Evolutionary conservation across 2,113 vertebrate species (phyloP), one percentile per base, ranked within the genome.

Genomic region (Pyxicephalus adspersus): DNA sequence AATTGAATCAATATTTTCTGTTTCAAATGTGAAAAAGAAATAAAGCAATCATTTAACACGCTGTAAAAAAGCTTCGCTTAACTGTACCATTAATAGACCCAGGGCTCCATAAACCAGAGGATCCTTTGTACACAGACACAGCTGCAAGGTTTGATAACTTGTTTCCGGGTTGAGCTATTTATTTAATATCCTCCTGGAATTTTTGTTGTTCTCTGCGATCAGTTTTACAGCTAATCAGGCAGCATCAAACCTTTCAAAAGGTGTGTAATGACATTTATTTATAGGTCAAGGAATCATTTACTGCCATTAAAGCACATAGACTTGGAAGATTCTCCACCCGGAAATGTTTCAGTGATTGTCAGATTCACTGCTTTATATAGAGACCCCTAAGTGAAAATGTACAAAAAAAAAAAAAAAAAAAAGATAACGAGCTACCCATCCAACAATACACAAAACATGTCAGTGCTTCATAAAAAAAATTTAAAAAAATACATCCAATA

Each of bases 31-130:
- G 11, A 28, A 65, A 70, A 58, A 60, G 68, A 74, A 81, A 81
- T 81, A 73, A 71, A 81, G 61, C 68, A 45, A 81, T 81, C 79
- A 81, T 81, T 81, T 73, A 81, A 72, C 79, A 81, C 79, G 4
- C 79, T 26, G 28, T 81, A 81, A 81, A 81, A 72, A 64, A 19
- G 9, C 34, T 74, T 81, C 55, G n/a, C 68, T 81, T 54, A 31
- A 73, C 79, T 74, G 65, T 74, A 34, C 64, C 79, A 74, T 74
- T 64, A 55, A 64, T 74, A 50, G 58, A 20, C 16, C 70, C 58
- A 1, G 51, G 29, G 26, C 50, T 52, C 45, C 50, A 31, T 74
- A 74, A 64, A 81, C 29, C 8, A 22, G 18, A 22, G 6, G 45
- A 68, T 60, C 65, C 64, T 45, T 55, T 70, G 18, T 34, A 16